Percentiles rank a stretch among this genome's conserved stretches.
These are phyloP conservation scores for Stictocephala bisonia DNA, from an alignment of 2,888 invertebrate species.

Conservation along the genomic window DNA sequence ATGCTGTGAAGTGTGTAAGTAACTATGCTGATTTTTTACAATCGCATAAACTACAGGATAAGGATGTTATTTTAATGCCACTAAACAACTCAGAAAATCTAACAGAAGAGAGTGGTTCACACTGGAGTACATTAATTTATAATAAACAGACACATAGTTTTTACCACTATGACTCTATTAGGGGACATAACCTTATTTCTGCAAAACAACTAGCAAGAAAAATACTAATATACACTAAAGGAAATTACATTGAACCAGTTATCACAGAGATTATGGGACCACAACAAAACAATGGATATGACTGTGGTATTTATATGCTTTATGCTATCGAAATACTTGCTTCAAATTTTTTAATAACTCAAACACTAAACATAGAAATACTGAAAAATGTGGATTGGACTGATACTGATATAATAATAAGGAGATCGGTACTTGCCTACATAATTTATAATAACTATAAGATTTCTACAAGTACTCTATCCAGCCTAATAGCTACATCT, in stretches of 20 bases:
- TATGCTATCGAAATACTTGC: neutral
- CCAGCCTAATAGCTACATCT: neutral
- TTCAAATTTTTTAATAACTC: neutral
- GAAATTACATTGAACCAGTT: neutral
- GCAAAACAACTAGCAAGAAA: neutral
- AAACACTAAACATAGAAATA: neutral
- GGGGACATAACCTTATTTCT: neutral
- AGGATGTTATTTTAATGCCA: slow-evolving; percentile 2
- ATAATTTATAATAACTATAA: neutral
- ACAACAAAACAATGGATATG: neutral
- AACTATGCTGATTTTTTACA: no score
- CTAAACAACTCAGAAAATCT: slow-evolving; percentile 14
- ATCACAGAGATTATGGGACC: neutral
- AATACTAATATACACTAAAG: neutral
- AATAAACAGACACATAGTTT: neutral
- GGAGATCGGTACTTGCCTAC: neutral
- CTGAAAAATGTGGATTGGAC: neutral
- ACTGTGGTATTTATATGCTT: slow-evolving; percentile 1
- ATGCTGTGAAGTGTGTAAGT: neutral
- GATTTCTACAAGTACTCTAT: neutral
- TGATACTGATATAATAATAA: neutral
- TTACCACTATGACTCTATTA: slow-evolving; percentile 5
- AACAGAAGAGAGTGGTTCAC: neutral
- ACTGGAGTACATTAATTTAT: neutral
- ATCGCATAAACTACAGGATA: neutral